Conservation (phyloP, 2,888 invertebrate genomes). For the Sarcophaga rosellei region DNA sequence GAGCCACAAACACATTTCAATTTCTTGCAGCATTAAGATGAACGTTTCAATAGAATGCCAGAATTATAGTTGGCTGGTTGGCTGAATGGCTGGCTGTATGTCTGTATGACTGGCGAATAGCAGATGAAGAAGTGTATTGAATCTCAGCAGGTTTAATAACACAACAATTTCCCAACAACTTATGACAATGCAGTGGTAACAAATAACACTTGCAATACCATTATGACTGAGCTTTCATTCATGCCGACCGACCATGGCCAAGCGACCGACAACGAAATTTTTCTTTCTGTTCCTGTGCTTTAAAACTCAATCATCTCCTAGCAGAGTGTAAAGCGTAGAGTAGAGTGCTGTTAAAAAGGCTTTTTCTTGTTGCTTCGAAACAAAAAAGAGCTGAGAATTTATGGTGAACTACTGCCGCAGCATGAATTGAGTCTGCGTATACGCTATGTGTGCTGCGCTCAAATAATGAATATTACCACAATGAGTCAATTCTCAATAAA, state of each 20-base stretch:
- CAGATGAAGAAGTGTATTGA: constrained; percentile 64
- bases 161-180: constrained; percentile 80
- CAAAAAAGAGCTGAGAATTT: constrained; percentile 75
- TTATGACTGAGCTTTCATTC: constrained; percentile 67
- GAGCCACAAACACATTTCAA: constrained; percentile 69
- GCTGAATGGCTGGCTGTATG: constrained; percentile 1
- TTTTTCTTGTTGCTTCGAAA: constrained; percentile 32
- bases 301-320: constrained; percentile 63
- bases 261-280: background rate
- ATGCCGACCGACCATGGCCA: constrained; percentile 62
- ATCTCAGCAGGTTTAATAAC: constrained; percentile 78
- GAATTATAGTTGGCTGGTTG: background rate
- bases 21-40: constrained; percentile 56
- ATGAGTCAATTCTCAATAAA: constrained; percentile 81
- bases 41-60: constrained; percentile 33
- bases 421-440: constrained; percentile 67
- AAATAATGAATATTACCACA: constrained; percentile 79
- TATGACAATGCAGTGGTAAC: constrained; percentile 74
- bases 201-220: constrained; percentile 67
- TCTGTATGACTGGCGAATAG: constrained; percentile 2
- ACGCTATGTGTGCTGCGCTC: constrained; percentile 52
- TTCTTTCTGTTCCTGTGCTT: constrained; percentile 11
- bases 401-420: constrained; percentile 74
- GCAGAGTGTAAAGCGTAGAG: constrained; percentile 5
- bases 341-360: constrained; percentile 7